phyloP scores from a whole-genome alignment of 2,888 invertebrate species.

The Cephus runcator region DNA sequence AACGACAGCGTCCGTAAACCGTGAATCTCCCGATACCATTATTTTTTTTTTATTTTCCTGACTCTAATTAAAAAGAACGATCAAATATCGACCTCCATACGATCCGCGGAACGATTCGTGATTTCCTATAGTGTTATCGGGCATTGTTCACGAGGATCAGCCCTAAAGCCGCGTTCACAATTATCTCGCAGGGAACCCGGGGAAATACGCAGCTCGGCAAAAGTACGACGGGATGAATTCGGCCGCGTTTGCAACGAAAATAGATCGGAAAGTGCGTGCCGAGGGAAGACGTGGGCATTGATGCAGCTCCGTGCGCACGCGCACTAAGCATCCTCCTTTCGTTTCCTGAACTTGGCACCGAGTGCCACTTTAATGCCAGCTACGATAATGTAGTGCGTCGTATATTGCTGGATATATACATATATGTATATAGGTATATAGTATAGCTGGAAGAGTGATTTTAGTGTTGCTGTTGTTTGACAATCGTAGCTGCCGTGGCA shows the following conservation, averaged over 20 bases:
- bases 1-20: background rate
- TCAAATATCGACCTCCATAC: no score
- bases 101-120: background rate
- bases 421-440: no score
- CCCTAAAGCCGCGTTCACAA: background rate
- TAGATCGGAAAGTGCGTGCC: background rate
- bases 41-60: no score
- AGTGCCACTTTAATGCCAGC: background rate
- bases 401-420: background rate
- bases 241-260: background rate
- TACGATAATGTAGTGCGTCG: background rate
- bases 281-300: background rate
- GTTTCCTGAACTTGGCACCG: background rate
- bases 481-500: background rate
- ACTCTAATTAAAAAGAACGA: background rate
- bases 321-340: background rate
- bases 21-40: background rate
- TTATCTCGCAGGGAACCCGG: background rate
- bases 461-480: background rate
- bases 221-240: background rate
- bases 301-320: background rate
- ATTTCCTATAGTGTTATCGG: background rate
- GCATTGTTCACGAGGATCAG: background rate
- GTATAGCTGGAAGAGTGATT: no score
- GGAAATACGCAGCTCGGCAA: background rate